Conservation (phyloP, 1,140 invertebrate genomes). For the Thaumetopoea pityocampa region DNA sequence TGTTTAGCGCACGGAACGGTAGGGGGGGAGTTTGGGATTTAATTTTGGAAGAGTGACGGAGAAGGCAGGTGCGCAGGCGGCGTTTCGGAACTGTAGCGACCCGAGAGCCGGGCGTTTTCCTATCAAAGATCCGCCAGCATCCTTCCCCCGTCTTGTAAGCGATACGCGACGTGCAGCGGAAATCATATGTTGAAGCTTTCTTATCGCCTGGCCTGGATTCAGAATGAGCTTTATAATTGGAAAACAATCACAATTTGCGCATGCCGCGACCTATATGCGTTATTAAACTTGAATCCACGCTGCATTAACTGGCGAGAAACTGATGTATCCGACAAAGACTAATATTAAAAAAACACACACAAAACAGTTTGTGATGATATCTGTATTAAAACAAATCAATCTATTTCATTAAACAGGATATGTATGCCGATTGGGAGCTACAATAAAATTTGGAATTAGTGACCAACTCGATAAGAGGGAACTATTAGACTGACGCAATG, state of each 20-base stretch:
- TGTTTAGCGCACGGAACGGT: slow-evolving; percentile 61
- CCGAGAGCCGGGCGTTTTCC: slow-evolving; percentile 47
- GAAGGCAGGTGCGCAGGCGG: slow-evolving; percentile 73
- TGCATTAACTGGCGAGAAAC: slow-evolving; percentile 2
- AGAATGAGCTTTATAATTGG: slow-evolving; percentile 39
- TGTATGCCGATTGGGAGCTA: no score
- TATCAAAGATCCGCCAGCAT: slow-evolving; percentile 32
- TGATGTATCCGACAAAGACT: slow-evolving; percentile 9
- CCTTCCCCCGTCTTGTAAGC: slow-evolving; percentile 33
- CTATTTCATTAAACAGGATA: no score
- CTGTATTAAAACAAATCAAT: no score
- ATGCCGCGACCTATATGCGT: slow-evolving; percentile 19
- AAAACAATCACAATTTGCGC: slow-evolving; percentile 44
- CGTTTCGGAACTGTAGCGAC: slow-evolving; percentile 47
- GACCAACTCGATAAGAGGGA: no score
- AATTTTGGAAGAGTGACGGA: slow-evolving; percentile 75
- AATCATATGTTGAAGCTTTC: slow-evolving; percentile 6
- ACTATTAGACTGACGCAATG: no score
- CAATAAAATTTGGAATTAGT: no score
- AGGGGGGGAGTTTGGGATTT: slow-evolving; percentile 72
- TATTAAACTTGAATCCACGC: slow-evolving; percentile 15
- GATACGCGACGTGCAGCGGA: slow-evolving; percentile 23
- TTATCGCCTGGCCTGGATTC: slow-evolving; percentile 48
- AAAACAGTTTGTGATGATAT: no score
- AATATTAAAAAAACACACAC: slow-evolving; percentile 4